phyloP scores from a whole-genome alignment of 2,888 invertebrate genomes.

The Lycaena phlaeas region DNA sequence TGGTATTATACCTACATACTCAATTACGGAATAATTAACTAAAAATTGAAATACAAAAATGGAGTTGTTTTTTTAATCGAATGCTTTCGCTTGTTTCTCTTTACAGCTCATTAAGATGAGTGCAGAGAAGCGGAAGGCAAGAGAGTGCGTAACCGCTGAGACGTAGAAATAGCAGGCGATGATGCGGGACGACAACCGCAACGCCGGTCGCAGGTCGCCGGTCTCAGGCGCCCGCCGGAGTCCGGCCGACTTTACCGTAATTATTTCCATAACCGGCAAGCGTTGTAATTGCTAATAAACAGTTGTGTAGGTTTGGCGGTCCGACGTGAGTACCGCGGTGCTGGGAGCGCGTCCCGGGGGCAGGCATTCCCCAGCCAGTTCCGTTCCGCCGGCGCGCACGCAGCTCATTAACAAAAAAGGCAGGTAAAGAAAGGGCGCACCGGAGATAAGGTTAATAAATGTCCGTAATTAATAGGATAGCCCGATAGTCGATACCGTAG shows the following conservation, averaged over 20 bases:
- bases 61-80: too few relatives aligned
- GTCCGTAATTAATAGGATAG: constrained; percentile 64
- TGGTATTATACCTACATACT: too few relatives aligned
- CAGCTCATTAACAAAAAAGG: constrained; percentile 46
- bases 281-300: constrained; percentile 7
- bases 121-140: constrained; percentile 8
- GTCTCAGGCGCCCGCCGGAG: background rate
- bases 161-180: constrained; percentile 23
- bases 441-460: constrained; percentile 69
- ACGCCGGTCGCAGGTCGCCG: constrained; percentile 9
- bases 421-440: constrained; percentile 50
- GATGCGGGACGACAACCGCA: constrained; percentile 22
- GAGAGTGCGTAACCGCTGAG: constrained; percentile 13
- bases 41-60: too few relatives aligned
- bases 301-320: too few relatives aligned
- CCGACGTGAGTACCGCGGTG: too few relatives aligned
- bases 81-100: too few relatives aligned
- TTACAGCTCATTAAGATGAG: background rate
- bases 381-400: constrained; percentile 21
- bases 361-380: constrained; percentile 13
- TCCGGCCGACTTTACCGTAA: constrained; percentile 13
- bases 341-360: background rate
- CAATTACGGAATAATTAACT: too few relatives aligned
- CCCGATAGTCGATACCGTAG: constrained; percentile 27
- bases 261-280: constrained; percentile 13